A percentile compares a stretch with the other conserved stretches of the same genome.
These are phyloP conservation scores for Actinemys pallida DNA, from an alignment of 2,113 vertebrate species.

Conservation along the genomic window DNA sequence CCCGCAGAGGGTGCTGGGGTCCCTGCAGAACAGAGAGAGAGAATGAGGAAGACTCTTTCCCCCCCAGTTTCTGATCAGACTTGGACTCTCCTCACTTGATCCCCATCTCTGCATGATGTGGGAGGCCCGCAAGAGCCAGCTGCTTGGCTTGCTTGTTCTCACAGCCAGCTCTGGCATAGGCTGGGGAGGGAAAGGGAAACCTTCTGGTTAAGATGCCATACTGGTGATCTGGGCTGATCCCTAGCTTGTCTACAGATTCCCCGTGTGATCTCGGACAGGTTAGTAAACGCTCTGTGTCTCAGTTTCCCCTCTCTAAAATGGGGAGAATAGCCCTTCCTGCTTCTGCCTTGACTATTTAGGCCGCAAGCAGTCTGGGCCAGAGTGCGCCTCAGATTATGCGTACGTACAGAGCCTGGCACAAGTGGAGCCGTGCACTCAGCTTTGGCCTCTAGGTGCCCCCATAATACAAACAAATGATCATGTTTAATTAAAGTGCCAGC, in stretches of 20 bases:
- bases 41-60: not conserved
- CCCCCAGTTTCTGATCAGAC: rapidly evolving
- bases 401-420: no score
- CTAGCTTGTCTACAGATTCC: not conserved
- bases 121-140: not conserved
- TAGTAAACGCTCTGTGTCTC: rapidly evolving
- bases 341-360: not conserved
- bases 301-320: not conserved
- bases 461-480: not conserved
- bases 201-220: rapidly evolving
- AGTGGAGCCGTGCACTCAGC: not conserved
- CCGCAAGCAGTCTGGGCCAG: not conserved
- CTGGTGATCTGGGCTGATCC: not conserved
- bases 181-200: not conserved
- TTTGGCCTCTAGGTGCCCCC: not conserved
- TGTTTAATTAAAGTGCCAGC: not conserved
- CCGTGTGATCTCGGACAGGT: not conserved
- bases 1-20: constrained; percentile 79
- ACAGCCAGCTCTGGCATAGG: not conserved
- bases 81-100: rapidly evolving
- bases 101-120: rapidly evolving
- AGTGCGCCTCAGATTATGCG: not conserved
- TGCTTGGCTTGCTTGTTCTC: not conserved
- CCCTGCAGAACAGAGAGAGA: constrained; percentile 63
- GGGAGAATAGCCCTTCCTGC: not conserved